Base-by-base conservation (phyloP, 2,113 vertebrate genomes). In the Misgurnus mizolepis region DNA sequence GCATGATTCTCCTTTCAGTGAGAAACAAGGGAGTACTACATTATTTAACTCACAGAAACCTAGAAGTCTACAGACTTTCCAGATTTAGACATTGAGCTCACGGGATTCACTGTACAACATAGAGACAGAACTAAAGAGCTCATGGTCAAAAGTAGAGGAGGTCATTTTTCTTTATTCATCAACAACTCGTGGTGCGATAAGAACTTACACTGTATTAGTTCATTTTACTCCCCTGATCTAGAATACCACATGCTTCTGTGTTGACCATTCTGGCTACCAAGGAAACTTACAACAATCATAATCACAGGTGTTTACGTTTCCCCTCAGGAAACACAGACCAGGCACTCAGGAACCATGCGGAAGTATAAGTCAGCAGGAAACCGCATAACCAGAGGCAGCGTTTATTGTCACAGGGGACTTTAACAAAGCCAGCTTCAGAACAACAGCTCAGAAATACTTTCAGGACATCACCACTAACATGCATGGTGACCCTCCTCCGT, bases 391-490 rank as follows among this genome's bases (percentile, higher is more conserved):
- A 1, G 8, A 68, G 4, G 40, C 66, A 7, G 39, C 40, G 3
- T 67, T 67, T 45, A 17, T 67, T 18, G 41, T 58, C 5, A 18
- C 56, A 14, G 56, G 14, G 56, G n/a, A 5, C 14, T 58, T 58
- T 58, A 58, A 58, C 17, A 62, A 69, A 8, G 50, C 53, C 2
- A 79, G 71, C 41, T 17, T 71, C 4, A 71, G 34, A 22, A 41
- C 4, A 80, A 60, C 43, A 14, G 7, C 9, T 12, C 17, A 55
- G 22, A 80, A 80, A 62, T 71, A 71, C 27, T 62, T 40, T 10
- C 53, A 69, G 45, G 64, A 68, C 17, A 60, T 79, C 64, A 55
- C 17, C 4, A 22, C 3, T 6, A 79, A 58, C 53, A 79, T 17
- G 0, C 41, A 39, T 41, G 66, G 66, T 4, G 50, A 79, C 4